phyloP scores from a whole-genome alignment of 2,888 invertebrate genomes.

The Melieria picta region DNA sequence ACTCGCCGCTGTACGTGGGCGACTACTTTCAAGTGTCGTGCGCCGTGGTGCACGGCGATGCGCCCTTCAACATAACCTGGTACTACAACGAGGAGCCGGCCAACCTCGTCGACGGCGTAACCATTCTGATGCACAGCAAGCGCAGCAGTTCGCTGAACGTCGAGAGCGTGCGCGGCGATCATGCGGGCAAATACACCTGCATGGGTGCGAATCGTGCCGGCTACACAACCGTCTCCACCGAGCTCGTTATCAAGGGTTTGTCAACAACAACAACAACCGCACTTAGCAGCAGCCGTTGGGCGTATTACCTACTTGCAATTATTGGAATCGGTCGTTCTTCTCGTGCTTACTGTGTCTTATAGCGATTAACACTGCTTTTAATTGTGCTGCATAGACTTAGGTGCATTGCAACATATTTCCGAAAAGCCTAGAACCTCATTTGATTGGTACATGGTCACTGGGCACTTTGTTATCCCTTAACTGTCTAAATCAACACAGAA shows the following conservation, averaged over 20 bases:
- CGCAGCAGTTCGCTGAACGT: slow-evolving; percentile 73
- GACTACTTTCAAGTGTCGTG: slow-evolving; percentile 73
- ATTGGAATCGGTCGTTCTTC: too few relatives aligned
- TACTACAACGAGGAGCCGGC: slow-evolving; percentile 70
- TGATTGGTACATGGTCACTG: too few relatives aligned
- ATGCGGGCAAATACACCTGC: slow-evolving; percentile 81
- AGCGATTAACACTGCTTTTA: too few relatives aligned
- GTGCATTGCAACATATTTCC: too few relatives aligned
- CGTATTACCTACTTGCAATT: too few relatives aligned
- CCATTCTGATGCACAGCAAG: slow-evolving; percentile 67
- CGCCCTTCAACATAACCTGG: slow-evolving; percentile 83
- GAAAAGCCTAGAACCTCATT: too few relatives aligned
- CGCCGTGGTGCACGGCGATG: slow-evolving; percentile 80
- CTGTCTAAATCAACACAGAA: too few relatives aligned
- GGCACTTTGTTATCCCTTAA: too few relatives aligned
- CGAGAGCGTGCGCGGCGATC: slow-evolving; percentile 71
- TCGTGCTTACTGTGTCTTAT: too few relatives aligned
- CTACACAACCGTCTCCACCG: slow-evolving; percentile 62
- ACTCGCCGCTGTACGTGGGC: slow-evolving; percentile 72
- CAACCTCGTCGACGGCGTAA: slow-evolving; percentile 53
- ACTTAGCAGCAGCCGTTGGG: neutral
- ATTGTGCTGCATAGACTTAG: too few relatives aligned
- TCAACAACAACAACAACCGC: slow-evolving; percentile 29
- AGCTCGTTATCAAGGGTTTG: slow-evolving; percentile 64
- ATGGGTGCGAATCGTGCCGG: slow-evolving; percentile 74